Conservation (phyloP, 1,140 invertebrate genomes). For the Anagrus nilaparvatae region DNA sequence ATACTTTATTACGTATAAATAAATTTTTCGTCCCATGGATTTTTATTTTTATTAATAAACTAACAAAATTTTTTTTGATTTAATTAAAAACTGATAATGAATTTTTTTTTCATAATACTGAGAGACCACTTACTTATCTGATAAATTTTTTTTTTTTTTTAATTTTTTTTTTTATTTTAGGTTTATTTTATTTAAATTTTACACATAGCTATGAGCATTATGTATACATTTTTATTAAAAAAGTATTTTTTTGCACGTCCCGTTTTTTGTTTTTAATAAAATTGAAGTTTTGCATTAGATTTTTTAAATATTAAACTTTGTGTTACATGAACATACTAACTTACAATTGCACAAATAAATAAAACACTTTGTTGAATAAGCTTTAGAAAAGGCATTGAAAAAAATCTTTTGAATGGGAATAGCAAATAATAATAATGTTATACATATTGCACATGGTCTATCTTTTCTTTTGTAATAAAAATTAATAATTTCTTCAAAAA, state of each 20-base stretch:
- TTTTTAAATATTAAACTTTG: not conserved
- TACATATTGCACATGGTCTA: slow-evolving; percentile 14
- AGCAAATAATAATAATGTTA: slow-evolving; percentile 11
- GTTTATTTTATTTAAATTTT: slow-evolving; percentile 12
- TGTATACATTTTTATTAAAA: slow-evolving; percentile 17
- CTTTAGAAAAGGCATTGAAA: not conserved
- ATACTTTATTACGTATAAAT: too few species aligned
- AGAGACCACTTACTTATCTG: slow-evolving; percentile 4
- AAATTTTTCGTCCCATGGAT: too few species aligned
- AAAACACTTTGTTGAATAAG: too few species aligned
- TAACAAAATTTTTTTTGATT: too few species aligned
- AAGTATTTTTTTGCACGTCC: slow-evolving; percentile 16
- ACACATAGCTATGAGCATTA: slow-evolving; percentile 18
- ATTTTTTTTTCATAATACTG: slow-evolving; percentile 16
- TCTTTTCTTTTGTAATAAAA: too few species aligned
- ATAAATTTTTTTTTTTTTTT: slow-evolving; percentile 1
- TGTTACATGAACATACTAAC: not conserved
- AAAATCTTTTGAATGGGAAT: not conserved
- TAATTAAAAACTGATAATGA: too few species aligned
- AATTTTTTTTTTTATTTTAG: slow-evolving; percentile 15
- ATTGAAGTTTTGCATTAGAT: not conserved
- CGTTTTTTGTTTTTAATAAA: slow-evolving; percentile 12
- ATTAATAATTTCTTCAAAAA: too few species aligned
- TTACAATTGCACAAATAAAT: not conserved
- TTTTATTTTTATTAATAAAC: too few species aligned